A percentile compares a stretch with the other conserved stretches of the same genome.
Evolutionary conservation across 2,113 vertebrate genomes (phyloP).

Genomic region (Chiloscyllium plagiosum): DNA sequence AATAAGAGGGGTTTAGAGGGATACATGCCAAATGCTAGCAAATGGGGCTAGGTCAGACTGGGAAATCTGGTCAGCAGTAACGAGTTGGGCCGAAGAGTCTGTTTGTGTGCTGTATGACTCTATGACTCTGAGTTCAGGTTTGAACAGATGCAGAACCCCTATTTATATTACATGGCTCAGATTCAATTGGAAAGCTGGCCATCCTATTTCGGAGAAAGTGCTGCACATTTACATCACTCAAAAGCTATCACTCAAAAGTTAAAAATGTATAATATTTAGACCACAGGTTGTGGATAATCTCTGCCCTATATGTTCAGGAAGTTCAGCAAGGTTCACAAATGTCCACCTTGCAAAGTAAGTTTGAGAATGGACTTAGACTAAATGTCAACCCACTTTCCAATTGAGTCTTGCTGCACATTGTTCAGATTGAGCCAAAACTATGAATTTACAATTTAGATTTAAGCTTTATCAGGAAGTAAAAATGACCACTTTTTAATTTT

Average conservation of each 20-base stretch:
- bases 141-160: not conserved
- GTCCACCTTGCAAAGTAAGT: not conserved
- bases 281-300: not conserved
- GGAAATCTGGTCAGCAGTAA: too few relatives aligned
- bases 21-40: too few relatives aligned
- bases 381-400: not conserved
- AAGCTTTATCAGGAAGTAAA: not conserved
- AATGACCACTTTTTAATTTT: not conserved
- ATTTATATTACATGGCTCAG: not conserved
- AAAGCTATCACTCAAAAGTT: not conserved
- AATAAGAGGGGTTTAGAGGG: too few relatives aligned
- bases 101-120: too few relatives aligned
- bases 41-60: too few relatives aligned
- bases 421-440: not conserved
- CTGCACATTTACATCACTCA: not conserved
- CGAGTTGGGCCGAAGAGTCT: too few relatives aligned
- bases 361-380: not conserved
- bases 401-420: not conserved
- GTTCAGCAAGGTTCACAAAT: not conserved
- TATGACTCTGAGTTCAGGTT: not conserved
- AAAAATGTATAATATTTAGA: not conserved
- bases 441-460: not conserved
- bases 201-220: not conserved
- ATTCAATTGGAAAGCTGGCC: not conserved
- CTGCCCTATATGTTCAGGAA: not conserved